Evolutionary conservation across 2,113 vertebrate species (phyloP).

Genomic region (Brachypodius melanocephalos): DNA sequence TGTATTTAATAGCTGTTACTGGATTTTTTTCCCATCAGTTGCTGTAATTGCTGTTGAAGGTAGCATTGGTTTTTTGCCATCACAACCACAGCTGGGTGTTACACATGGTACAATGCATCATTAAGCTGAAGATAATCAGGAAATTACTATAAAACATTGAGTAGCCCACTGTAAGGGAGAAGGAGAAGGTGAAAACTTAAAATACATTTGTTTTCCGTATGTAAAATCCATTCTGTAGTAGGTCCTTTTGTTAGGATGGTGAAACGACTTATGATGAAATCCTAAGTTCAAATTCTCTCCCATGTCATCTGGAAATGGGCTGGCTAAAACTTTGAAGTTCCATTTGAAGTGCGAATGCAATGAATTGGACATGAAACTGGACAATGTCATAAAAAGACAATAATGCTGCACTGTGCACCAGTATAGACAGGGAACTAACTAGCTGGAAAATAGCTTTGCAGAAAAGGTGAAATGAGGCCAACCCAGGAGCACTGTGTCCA

Average conservation of each 20-base stretch:
- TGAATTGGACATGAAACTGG: background rate
- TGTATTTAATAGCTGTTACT: background rate
- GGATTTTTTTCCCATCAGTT: background rate
- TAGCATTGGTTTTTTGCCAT: background rate
- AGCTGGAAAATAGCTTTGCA: background rate
- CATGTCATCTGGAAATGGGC: background rate
- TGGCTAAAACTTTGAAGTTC: background rate
- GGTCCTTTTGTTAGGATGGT: background rate
- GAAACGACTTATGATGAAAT: background rate
- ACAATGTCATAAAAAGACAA: background rate
- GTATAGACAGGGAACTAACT: background rate
- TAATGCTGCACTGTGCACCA: rapidly evolving
- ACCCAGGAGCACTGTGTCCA: background rate
- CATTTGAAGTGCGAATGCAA: background rate
- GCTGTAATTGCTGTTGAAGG: background rate
- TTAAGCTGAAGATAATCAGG: background rate
- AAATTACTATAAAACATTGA: background rate
- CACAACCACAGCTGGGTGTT: background rate
- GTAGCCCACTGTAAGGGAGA: background rate
- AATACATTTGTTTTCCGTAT: background rate
- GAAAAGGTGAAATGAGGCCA: background rate
- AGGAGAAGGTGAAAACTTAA: background rate
- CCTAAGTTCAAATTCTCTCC: background rate
- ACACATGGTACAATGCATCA: background rate
- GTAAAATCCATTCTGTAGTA: background rate